Evolutionary conservation across 2,113 vertebrate species (phyloP).

Genomic region (Nasalis larvatus): DNA sequence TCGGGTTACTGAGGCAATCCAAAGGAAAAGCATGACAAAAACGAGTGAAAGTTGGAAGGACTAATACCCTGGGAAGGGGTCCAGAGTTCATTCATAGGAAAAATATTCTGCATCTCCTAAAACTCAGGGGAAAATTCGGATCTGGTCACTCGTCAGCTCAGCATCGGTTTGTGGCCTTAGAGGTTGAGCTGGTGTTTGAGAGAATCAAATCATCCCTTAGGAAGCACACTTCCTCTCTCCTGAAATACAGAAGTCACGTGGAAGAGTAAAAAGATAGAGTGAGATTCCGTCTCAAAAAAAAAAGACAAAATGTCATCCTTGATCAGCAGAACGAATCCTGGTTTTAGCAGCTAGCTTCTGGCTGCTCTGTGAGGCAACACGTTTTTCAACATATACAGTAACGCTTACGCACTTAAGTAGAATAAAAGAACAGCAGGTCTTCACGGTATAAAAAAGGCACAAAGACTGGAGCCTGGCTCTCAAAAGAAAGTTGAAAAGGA

Average conservation of each 20-base stretch:
- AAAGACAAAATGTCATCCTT: not conserved
- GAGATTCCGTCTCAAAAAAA: too few relatives aligned
- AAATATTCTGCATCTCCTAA: not conserved
- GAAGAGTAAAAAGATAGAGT: not conserved
- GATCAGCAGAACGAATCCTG: not conserved
- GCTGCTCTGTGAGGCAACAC: not conserved
- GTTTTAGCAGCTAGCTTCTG: not conserved
- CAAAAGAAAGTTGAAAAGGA: not conserved
- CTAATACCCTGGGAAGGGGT: not conserved
- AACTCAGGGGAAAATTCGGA: not conserved
- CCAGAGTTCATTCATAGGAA: not conserved
- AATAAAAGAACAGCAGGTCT: not conserved
- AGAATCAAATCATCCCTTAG: too few relatives aligned
- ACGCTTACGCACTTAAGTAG: not conserved
- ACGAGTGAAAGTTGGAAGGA: not conserved
- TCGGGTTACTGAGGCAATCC: not conserved
- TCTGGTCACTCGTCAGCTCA: not conserved
- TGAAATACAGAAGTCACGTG: not conserved
- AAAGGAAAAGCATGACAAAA: not conserved
- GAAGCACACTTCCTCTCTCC: too few relatives aligned
- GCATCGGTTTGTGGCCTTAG: not conserved
- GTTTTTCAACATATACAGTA: not conserved
- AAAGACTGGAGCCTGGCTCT: not conserved
- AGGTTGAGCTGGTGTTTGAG: not conserved
- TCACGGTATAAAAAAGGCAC: not conserved